phyloP scores from a whole-genome alignment of 2,797 vertebrate species.

The Gouania willdenowi region DNA sequence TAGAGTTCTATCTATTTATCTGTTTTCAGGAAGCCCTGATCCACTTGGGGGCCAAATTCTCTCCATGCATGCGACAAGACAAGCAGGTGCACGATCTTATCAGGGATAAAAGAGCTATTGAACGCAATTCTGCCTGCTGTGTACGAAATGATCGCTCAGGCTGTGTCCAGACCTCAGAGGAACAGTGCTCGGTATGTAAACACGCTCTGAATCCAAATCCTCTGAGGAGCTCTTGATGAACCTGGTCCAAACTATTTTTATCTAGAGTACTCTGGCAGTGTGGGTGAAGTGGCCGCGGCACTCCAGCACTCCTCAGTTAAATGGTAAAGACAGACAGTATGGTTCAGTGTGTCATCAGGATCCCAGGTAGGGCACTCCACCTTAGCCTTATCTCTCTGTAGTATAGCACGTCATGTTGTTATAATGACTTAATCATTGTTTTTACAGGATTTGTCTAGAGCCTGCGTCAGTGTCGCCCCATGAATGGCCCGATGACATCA shows the following conservation, averaged over 20 bases:
- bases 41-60: constrained; percentile 97
- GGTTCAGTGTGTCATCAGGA: constrained; percentile 98
- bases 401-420: background rate
- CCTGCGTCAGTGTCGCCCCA: constrained; percentile 92
- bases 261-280: constrained; percentile 89
- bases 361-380: constrained; percentile 76
- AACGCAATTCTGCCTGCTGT: constrained; percentile 92
- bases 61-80: constrained; percentile 97
- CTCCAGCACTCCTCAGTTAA: constrained; percentile 81
- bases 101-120: constrained; percentile 82
- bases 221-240: background rate
- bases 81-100: constrained; percentile 91
- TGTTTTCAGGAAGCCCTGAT: constrained; percentile 88
- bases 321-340: constrained; percentile 75
- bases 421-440: background rate
- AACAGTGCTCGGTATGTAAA: constrained; percentile 91
- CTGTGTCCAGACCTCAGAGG: constrained; percentile 92
- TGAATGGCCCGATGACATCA: constrained; percentile 98
- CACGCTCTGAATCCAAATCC: background rate
- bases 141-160: constrained; percentile 95
- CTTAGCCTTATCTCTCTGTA: background rate
- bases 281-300: constrained; percentile 96
- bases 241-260: constrained; percentile 12
- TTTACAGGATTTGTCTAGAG: constrained; percentile 88
- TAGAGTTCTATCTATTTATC: background rate